A percentile compares a stretch with the other conserved stretches of the same genome.
Evolutionary conservation across 2,113 vertebrate species (phyloP).

Genomic region (Urocolius indicus): DNA sequence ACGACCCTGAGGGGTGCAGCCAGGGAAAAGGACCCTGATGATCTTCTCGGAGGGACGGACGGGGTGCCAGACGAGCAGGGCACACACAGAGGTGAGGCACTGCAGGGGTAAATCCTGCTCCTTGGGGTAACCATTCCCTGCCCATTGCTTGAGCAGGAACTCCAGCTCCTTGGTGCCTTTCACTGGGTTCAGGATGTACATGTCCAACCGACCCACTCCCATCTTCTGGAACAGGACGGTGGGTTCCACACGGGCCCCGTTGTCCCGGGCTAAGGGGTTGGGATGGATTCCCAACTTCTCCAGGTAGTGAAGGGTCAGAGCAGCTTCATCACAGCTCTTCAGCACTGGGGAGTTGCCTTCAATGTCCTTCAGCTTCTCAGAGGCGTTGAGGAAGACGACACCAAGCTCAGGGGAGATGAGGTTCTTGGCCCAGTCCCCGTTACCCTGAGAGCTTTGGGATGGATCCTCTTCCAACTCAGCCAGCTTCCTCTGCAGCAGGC

Average conservation of each 20-base stretch:
- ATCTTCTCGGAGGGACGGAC: slow-evolving; percentile 86
- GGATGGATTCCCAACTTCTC: slow-evolving; percentile 81
- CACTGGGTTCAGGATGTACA: slow-evolving; percentile 90
- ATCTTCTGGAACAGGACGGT: slow-evolving; percentile 92
- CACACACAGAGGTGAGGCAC: slow-evolving; percentile 86
- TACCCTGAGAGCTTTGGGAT: slow-evolving; percentile 58
- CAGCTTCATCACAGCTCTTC: slow-evolving; percentile 82
- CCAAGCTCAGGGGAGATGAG: slow-evolving; percentile 91
- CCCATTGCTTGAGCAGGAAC: slow-evolving; percentile 81
- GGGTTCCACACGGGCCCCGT: slow-evolving; percentile 76
- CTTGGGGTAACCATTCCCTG: slow-evolving; percentile 45
- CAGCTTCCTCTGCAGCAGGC: slow-evolving; percentile 88
- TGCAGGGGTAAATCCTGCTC: slow-evolving; percentile 72
- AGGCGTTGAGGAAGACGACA: slow-evolving; percentile 89
- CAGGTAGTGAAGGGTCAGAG: slow-evolving; percentile 79
- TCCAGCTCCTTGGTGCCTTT: slow-evolving; percentile 81
- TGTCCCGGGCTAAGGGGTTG: slow-evolving; percentile 74
- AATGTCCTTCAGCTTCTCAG: slow-evolving; percentile 72
- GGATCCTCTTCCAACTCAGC: slow-evolving; percentile 85
- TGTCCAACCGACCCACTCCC: slow-evolving; percentile 92
- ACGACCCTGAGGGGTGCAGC: slow-evolving; percentile 87
- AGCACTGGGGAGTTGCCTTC: slow-evolving; percentile 67
- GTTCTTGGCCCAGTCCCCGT: slow-evolving; percentile 83
- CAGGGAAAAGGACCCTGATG: slow-evolving; percentile 89
- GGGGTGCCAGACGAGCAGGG: slow-evolving; percentile 93